phyloP scores from a whole-genome alignment of 2,113 vertebrate genomes.

The Glareola pratincola region DNA sequence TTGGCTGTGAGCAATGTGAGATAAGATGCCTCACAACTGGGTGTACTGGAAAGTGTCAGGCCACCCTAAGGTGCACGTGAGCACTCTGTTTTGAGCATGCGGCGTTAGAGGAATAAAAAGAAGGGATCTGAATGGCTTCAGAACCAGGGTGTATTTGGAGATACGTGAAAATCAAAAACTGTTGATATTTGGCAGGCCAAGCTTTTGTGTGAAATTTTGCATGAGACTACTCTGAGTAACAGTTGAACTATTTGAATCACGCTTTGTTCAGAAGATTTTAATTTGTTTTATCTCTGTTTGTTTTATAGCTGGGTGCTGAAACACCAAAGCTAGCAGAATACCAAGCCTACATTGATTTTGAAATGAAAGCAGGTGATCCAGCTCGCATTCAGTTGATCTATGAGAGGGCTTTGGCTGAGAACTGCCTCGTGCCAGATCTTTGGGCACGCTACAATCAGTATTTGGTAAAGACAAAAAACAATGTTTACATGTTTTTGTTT shows the following conservation, averaged over 20 bases:
- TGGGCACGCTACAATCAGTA: slow-evolving; percentile 92
- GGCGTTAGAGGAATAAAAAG: not conserved
- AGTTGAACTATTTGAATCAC: not conserved
- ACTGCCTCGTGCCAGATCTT: slow-evolving; percentile 96
- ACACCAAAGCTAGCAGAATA: slow-evolving; percentile 91
- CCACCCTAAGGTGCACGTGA: not conserved
- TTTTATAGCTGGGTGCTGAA: slow-evolving; percentile 85
- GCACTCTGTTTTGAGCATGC: not conserved
- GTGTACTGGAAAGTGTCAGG: not conserved
- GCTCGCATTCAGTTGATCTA: slow-evolving; percentile 90
- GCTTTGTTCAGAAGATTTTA: not conserved
- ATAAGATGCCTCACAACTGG: not conserved
- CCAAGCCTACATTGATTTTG: slow-evolving; percentile 91
- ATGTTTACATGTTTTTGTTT: too few relatives aligned
- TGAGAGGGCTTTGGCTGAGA: slow-evolving; percentile 91
- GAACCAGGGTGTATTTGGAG: not conserved
- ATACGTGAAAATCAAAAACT: not conserved
- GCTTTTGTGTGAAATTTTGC: not conserved
- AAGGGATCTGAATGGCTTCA: not conserved
- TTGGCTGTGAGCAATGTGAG: not conserved
- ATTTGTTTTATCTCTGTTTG: not conserved
- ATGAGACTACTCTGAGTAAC: not conserved
- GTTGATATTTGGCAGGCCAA: not conserved
- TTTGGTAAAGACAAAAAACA: slow-evolving; percentile 80
- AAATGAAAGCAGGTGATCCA: slow-evolving; percentile 90